These are phyloP conservation scores for Aphelocoma californica DNA, from an alignment of 2,797 vertebrate genomes.

Conservation along the genomic window DNA sequence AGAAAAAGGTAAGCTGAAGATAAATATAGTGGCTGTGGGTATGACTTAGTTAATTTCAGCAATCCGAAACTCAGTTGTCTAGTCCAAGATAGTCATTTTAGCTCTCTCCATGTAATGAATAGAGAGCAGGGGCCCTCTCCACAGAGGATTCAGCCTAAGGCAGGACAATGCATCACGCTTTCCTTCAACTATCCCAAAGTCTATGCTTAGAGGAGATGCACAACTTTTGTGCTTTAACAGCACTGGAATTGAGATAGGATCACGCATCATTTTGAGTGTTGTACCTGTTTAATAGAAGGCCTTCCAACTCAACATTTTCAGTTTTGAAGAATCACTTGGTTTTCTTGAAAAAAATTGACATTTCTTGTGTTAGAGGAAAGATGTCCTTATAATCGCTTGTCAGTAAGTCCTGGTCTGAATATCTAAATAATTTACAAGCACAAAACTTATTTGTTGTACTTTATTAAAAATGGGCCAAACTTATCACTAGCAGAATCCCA, in stretches of 20 bases:
- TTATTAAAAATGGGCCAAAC: neutral
- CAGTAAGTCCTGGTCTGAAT: neutral
- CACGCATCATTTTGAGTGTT: neutral
- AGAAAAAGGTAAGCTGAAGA: neutral
- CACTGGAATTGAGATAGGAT: neutral
- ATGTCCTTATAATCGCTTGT: neutral
- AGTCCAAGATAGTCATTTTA: neutral
- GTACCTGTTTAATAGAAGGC: neutral
- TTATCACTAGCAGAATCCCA: neutral
- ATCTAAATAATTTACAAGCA: neutral
- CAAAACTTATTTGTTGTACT: neutral
- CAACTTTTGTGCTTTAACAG: neutral
- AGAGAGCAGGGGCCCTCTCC: neutral
- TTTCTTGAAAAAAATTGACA: neutral
- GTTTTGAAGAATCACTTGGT: neutral
- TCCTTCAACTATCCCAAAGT: neutral
- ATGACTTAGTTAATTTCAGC: neutral
- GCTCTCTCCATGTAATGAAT: neutral
- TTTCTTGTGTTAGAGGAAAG: neutral
- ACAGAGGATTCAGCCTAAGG: neutral
- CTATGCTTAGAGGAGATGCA: neutral
- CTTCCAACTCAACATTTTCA: neutral
- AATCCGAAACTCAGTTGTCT: neutral
- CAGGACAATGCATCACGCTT: neutral
- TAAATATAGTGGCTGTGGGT: neutral